Conservation (phyloP, 2,888 invertebrate genomes). For the Synanthedon myopaeformis region DNA sequence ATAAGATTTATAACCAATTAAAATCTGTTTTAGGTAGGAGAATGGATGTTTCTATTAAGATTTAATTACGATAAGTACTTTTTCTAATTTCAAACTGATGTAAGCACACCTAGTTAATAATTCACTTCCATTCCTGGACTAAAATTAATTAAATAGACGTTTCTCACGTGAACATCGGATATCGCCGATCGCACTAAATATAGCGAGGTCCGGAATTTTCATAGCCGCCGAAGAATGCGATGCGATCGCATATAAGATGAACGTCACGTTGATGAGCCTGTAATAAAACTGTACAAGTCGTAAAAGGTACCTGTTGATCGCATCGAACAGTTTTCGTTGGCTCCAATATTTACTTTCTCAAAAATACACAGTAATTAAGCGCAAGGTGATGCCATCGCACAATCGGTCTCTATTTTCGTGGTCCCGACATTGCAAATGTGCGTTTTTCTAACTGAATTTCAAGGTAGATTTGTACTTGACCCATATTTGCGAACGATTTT, state of each 20-base stretch:
- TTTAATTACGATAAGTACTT: conserved; percentile 21
- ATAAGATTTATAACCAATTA: neutral
- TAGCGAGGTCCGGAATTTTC: conserved; percentile 36
- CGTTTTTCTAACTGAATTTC: conserved; percentile 28
- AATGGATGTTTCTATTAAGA: conserved; percentile 10
- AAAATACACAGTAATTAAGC: conserved; percentile 35
- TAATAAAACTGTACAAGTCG: conserved; percentile 24
- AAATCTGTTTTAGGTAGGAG: neutral
- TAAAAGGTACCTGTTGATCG: conserved; percentile 32
- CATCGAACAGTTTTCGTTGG: conserved; percentile 20
- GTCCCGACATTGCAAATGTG: conserved; percentile 23
- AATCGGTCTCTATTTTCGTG: conserved; percentile 29
- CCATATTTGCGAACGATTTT: conserved; percentile 22
- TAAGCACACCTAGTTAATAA: conserved; percentile 18
- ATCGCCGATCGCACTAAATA: conserved; percentile 33
- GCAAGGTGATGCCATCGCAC: conserved; percentile 32
- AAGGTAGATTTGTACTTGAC: conserved; percentile 28
- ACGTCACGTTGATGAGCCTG: conserved; percentile 26
- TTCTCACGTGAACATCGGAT: conserved; percentile 27
- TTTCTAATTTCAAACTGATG: conserved; percentile 19
- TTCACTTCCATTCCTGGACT: conserved; percentile 18
- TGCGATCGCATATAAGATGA: conserved; percentile 25
- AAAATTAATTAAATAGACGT: conserved; percentile 21
- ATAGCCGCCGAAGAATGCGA: conserved; percentile 30
- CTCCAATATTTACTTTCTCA: conserved; percentile 11